A percentile compares a stretch with the other conserved stretches of the same genome.
These are phyloP conservation scores for Leptinotarsa tumamoca DNA, from an alignment of 2,888 invertebrate genomes.

Conservation along the genomic window DNA sequence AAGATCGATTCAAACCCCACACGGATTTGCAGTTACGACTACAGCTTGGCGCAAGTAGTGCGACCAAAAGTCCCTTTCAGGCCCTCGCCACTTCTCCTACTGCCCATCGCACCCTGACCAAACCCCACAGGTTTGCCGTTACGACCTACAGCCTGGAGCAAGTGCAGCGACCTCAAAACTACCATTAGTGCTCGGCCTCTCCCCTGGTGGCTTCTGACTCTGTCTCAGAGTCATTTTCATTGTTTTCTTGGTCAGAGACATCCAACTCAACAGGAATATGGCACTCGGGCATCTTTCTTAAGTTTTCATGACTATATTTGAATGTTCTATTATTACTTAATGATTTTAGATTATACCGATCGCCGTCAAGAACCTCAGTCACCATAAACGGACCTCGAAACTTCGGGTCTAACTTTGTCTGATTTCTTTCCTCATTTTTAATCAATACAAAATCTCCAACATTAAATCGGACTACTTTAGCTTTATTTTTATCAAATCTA, in stretches of 20 bases:
- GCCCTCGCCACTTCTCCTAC: not conserved
- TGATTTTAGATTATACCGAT: not conserved
- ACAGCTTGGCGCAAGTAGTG: too few species aligned
- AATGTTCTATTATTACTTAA: conserved; percentile 5
- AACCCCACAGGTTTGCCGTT: not conserved
- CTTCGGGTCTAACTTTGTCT: not conserved
- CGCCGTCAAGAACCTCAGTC: not conserved
- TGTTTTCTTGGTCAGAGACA: not conserved
- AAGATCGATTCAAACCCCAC: not conserved
- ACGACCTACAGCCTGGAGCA: not conserved
- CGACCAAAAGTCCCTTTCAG: not conserved
- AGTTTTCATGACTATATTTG: not conserved
- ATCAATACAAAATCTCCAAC: conserved; percentile 4
- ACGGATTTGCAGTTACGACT: not conserved
- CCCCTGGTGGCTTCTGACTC: not conserved
- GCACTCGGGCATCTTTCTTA: not conserved
- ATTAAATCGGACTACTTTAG: not conserved
- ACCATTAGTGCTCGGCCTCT: not conserved
- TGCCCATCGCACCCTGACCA: not conserved
- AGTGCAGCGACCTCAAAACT: not conserved
- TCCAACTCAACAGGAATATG: too few species aligned
- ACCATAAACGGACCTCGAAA: too few species aligned
- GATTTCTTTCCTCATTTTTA: conserved; percentile 8
- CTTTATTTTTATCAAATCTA: too few species aligned
- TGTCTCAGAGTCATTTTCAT: not conserved